These are phyloP conservation scores for Cepaea nemoralis DNA, from an alignment of 1,140 invertebrate species.

Conservation along the genomic window DNA sequence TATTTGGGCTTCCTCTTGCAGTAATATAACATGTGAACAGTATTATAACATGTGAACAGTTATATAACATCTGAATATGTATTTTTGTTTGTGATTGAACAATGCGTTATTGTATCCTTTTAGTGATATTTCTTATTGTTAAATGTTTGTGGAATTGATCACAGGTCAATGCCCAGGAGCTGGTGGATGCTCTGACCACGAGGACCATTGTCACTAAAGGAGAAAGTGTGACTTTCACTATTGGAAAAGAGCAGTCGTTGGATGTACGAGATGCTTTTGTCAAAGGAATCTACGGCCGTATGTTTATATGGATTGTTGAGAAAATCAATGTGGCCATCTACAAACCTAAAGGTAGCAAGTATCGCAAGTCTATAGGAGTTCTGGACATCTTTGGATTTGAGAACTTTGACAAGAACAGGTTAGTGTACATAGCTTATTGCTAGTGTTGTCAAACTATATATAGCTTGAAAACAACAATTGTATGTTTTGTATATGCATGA, in stretches of 20 bases:
- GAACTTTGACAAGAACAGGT: slow-evolving; percentile 95
- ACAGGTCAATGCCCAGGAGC: slow-evolving; percentile 76
- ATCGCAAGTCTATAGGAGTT: slow-evolving; percentile 83
- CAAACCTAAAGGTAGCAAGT: slow-evolving; percentile 59
- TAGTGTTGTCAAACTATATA: no score
- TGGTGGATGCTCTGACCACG: slow-evolving; percentile 92
- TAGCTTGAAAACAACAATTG: no score
- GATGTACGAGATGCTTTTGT: slow-evolving; percentile 98
- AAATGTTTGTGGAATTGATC: no score
- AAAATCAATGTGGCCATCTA: slow-evolving; percentile 98
- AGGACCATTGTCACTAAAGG: slow-evolving; percentile 96
- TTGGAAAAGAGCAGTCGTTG: slow-evolving; percentile 75
- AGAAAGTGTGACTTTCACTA: slow-evolving; percentile 84
- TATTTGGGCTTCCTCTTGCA: no score
- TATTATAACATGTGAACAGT: no score
- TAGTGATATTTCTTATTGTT: no score
- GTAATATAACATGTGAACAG: no score
- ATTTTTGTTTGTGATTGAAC: no score
- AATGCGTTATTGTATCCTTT: no score
- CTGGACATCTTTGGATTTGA: slow-evolving; percentile 99
- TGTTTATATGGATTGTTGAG: slow-evolving; percentile 96
- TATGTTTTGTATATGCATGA: no score
- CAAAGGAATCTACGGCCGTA: slow-evolving; percentile 90
- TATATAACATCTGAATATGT: no score
- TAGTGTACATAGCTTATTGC: no score